Evolutionary conservation across 2,797 vertebrate genomes (phyloP).

Genomic region (Loriculus beryllinus): DNA sequence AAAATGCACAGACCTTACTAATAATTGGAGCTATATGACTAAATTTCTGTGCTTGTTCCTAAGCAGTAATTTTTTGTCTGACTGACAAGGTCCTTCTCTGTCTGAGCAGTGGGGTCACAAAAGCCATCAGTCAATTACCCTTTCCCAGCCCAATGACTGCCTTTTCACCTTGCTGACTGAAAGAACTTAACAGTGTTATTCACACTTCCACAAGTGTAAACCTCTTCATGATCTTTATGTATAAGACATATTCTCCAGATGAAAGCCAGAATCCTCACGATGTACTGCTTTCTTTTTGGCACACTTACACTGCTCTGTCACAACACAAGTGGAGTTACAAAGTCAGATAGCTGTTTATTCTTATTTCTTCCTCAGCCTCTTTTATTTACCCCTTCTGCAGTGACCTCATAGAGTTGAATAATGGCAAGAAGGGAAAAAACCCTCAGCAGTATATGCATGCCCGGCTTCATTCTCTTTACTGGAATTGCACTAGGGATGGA

Average conservation of each 20-base stretch:
- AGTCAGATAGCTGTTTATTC: background rate
- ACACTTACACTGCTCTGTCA: background rate
- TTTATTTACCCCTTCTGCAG: background rate
- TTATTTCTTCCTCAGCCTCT: background rate
- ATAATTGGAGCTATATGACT: background rate
- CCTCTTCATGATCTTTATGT: constrained; percentile 20
- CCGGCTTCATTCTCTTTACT: background rate
- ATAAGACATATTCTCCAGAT: constrained; percentile 32
- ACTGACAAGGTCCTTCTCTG: constrained; percentile 49
- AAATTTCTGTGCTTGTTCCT: background rate
- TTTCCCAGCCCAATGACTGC: constrained; percentile 40
- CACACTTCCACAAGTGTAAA: constrained; percentile 41
- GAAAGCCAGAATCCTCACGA: background rate
- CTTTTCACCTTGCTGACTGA: constrained; percentile 44
- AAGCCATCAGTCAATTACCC: constrained; percentile 61
- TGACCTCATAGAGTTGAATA: background rate
- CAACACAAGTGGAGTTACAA: background rate
- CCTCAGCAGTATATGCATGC: background rate
- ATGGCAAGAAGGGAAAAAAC: background rate
- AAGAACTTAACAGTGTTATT: constrained; percentile 48
- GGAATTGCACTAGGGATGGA: background rate
- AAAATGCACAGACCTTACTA: constrained; percentile 1
- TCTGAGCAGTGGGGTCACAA: constrained; percentile 24
- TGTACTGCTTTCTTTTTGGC: background rate
- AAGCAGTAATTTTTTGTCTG: constrained; percentile 23